Evolutionary conservation across 2,888 invertebrate genomes (phyloP).

Genomic region (Apoda limacodes): DNA sequence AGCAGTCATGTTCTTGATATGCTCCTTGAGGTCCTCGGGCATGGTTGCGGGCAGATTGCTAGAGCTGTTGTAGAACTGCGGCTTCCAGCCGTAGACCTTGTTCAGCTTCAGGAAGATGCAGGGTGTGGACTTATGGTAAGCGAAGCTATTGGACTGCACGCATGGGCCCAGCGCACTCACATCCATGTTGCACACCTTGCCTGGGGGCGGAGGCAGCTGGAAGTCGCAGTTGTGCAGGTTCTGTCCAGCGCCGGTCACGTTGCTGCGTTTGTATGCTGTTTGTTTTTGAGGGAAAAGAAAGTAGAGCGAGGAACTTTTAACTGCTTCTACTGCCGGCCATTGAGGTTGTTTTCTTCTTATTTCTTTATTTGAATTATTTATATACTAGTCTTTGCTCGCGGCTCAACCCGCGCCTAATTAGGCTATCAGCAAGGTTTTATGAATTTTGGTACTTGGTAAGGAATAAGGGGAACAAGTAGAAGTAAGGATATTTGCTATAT

Average conservation of each 20-base stretch:
- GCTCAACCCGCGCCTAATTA: too few relatives aligned
- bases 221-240: slow-evolving; percentile 83
- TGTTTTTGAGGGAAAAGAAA: slow-evolving; percentile 9
- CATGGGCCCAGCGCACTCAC: slow-evolving; percentile 85
- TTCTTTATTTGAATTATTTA: too few relatives aligned
- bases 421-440: too few relatives aligned
- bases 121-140: slow-evolving; percentile 91
- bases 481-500: too few relatives aligned
- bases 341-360: too few relatives aligned
- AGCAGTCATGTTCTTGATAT: slow-evolving; percentile 70
- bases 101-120: slow-evolving; percentile 97
- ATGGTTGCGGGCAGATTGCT: slow-evolving; percentile 77
- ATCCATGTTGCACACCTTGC: slow-evolving; percentile 90
- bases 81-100: slow-evolving; percentile 93
- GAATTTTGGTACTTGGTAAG: too few relatives aligned
- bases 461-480: too few relatives aligned
- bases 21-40: slow-evolving; percentile 77
- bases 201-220: slow-evolving; percentile 75
- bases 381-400: too few relatives aligned
- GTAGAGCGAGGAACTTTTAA: too few relatives aligned
- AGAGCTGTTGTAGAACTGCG: slow-evolving; percentile 82
- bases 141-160: slow-evolving; percentile 86
- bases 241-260: slow-evolving; percentile 78
- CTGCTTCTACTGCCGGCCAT: too few relatives aligned
- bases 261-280: slow-evolving; percentile 81